Base-by-base conservation (phyloP, 2,888 invertebrate species). In the Pardosa pseudoannulata region DNA sequence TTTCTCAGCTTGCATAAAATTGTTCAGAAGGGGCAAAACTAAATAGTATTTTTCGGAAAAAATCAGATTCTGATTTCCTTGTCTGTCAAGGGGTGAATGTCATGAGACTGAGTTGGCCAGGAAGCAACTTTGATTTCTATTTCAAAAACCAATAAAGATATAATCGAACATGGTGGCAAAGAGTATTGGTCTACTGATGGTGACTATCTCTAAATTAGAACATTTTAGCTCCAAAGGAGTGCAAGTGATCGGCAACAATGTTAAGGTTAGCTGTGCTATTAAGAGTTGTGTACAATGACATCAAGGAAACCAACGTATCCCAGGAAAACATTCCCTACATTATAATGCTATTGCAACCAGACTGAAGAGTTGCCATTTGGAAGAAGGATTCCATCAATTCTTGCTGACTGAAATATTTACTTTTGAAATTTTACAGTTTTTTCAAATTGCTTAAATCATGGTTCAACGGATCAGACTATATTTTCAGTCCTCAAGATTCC, bases 301-400 rank as follows among this genome's bases (percentile, higher is more conserved):
- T 62, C 62, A 62, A 27, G 28, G 62, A 13, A 62, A 19, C 62
- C 3, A 62, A 27, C 13, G 28, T 62, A 62, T 7, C 9, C 62
- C 62, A 62, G 39, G 39, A 64, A 72, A 79, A 79, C 19, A 56
- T 36, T 68, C 32, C 32, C 23, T 19, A 50, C 23, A 36, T 11
- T 27, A 70, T 27, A 32, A 36, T 78, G 46, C n/a, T 27, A 70
- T 16, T 9, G 19, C 32, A 31, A 78, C 27, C 13, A 19, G 28
- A 46, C 5, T 46, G 32, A n/a, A 67, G 29, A 31, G 16, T 31
- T 36, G 71, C 50, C 39, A 81, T 62, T 62, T 74, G 50, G 56
- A 46, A 32, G 27, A 56, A 80, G n/a, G 9, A 29, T 13, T 80
- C 27, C 73, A 64, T 80, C 5, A 56, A 74, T 74, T 67, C 28